Evolutionary conservation across 2,888 invertebrate genomes (phyloP), one percentile per base, ranked within the genome.

Genomic region (Crepidodera aurea): DNA sequence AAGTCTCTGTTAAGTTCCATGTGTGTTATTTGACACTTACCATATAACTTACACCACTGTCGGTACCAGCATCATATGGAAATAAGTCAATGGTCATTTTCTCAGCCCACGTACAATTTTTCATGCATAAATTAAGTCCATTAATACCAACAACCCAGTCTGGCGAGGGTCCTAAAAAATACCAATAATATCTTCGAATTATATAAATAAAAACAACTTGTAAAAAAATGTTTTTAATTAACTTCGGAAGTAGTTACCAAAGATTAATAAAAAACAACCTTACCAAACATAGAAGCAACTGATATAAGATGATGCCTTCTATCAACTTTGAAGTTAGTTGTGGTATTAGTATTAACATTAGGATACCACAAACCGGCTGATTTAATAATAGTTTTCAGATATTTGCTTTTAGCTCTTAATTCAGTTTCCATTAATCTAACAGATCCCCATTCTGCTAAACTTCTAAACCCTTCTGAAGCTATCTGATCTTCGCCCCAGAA

Each of bases 131-230:
- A 76, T 98, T 91, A 56, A 97, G 82, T 0, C 92, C 91, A 60
- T 87, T 93, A 27, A 98, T 89, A 0, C 98, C 98, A 40, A 97
- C 93, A 72, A 97, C 92, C 98, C 98, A 99, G 83, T 99, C 98
- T 0, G 98, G 98, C 8, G 96, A 95, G 0, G 98, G 98, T 0
- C 96, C 92, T 91, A 29, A n/a, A n/a, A n/a, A n/a, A n/a, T n/a
- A n/a, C n/a, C n/a, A n/a, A n/a, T n/a, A n/a, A n/a, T n/a, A n/a
- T n/a, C n/a, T n/a, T n/a, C n/a, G n/a, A n/a, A n/a, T n/a, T n/a
- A n/a, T n/a, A n/a, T n/a, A n/a, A n/a, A n/a, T n/a, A n/a, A n/a
- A n/a, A n/a, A n/a, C n/a, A n/a, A n/a, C n/a, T n/a, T n/a, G n/a
- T n/a, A n/a, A n/a, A n/a, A n/a, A n/a, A n/a, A n/a, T n/a, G n/a